Evolutionary conservation across 2,888 invertebrate species (phyloP).

Genomic region (Napeogenes inachia): DNA sequence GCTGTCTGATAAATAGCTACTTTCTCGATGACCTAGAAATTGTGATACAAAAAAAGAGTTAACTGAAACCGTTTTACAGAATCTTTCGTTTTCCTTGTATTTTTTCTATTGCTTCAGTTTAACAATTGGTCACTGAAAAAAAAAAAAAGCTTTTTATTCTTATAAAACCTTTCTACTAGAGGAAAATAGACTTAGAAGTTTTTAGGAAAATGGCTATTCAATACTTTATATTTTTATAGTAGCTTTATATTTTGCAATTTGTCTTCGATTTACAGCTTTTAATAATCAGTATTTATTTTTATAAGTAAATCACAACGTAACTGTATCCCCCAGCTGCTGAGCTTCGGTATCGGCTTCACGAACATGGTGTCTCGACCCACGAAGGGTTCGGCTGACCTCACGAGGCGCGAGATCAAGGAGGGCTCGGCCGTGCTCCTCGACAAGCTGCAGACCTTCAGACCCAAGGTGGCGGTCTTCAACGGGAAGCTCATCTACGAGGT

Average conservation of each 20-base stretch:
- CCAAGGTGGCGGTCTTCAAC: constrained; percentile 86
- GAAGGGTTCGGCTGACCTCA: constrained; percentile 96
- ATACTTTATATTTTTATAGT: no score
- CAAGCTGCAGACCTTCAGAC: constrained; percentile 93
- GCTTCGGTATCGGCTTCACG: constrained; percentile 98
- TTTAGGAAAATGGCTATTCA: no score
- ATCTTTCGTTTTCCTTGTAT: no score
- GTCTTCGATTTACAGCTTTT: no score
- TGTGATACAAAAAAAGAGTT: background rate
- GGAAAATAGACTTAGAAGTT: no score
- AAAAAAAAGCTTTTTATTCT: no score
- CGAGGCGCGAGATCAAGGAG: constrained; percentile 95
- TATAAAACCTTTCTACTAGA: no score
- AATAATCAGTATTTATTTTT: no score
- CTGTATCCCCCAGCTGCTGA: constrained; percentile 77
- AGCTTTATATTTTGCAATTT: background rate
- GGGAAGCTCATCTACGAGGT: constrained; percentile 99
- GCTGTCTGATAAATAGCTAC: constrained; percentile 7
- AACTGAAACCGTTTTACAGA: no score
- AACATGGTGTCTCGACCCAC: constrained; percentile 98
- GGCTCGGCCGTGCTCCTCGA: constrained; percentile 92
- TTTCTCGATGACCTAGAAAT: constrained; percentile 2
- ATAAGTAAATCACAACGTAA: no score
- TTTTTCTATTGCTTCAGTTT: no score
- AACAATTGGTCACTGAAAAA: no score